phyloP scores from a whole-genome alignment of 2,888 invertebrate species.

The Perdita meconis region DNA sequence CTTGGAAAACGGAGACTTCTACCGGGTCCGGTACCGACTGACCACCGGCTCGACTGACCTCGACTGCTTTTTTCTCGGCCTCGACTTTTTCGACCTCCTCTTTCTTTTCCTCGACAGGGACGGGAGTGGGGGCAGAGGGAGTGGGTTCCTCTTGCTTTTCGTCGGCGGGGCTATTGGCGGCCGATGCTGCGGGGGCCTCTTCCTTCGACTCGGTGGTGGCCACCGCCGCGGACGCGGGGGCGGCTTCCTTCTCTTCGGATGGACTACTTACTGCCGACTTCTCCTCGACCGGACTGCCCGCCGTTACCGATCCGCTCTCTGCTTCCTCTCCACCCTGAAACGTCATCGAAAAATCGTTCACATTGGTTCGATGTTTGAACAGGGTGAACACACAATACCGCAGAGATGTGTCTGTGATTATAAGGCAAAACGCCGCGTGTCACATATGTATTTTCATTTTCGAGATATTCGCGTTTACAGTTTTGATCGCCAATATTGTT shows the following conservation, averaged over 20 bases:
- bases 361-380: neutral
- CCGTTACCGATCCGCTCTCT: conserved; percentile 68
- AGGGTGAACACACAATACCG: no score
- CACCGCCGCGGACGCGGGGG: conserved; percentile 45
- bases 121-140: conserved; percentile 77
- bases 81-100: conserved; percentile 71
- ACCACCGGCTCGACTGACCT: conserved; percentile 81
- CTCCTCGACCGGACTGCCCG: conserved; percentile 75
- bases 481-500: no score
- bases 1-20: conserved; percentile 75
- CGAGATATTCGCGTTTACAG: no score
- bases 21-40: conserved; percentile 74
- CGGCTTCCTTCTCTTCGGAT: conserved; percentile 72
- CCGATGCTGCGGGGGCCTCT: conserved; percentile 55
- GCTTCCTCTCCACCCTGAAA: conserved; percentile 82
- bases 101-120: conserved; percentile 78
- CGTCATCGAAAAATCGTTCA: neutral
- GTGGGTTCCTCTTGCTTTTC: conserved; percentile 79
- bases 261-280: conserved; percentile 79
- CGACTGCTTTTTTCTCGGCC: conserved; percentile 80
- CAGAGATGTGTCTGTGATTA: no score
- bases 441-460: no score
- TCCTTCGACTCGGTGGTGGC: conserved; percentile 59
- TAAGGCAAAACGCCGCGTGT: no score
- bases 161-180: conserved; percentile 60